These are phyloP conservation scores for Amphipyra berbera DNA, from an alignment of 2,888 invertebrate species.

Conservation along the genomic window DNA sequence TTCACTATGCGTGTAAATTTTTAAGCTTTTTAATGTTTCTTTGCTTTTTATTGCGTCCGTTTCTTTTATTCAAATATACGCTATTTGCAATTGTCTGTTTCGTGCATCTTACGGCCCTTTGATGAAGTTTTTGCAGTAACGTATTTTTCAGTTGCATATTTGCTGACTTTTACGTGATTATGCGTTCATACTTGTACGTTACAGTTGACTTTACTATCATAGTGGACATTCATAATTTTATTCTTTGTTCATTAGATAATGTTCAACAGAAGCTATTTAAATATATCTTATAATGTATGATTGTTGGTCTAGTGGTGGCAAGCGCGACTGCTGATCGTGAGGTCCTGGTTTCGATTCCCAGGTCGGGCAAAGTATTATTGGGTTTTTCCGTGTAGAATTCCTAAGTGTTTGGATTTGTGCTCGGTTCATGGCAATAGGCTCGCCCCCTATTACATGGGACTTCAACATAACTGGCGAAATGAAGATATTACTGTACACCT, in stretches of 20 bases:
- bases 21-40: constrained; percentile 77
- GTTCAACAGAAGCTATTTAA: not conserved
- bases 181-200: not conserved
- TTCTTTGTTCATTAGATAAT: not conserved
- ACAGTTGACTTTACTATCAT: constrained; percentile 6
- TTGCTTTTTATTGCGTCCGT: constrained; percentile 60
- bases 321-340: no score
- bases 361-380: no score
- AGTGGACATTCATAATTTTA: not conserved
- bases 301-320: no score
- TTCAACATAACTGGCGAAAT: no score
- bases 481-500: no score
- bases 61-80: constrained; percentile 71
- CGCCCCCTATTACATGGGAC: no score
- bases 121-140: constrained; percentile 9
- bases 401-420: no score
- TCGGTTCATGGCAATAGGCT: no score
- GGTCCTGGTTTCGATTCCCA: no score
- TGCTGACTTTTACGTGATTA: not conserved
- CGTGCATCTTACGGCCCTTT: constrained; percentile 47
- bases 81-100: constrained; percentile 65
- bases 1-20: constrained; percentile 85
- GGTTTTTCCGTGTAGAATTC: no score
- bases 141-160: constrained; percentile 16
- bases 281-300: not conserved